A percentile compares a stretch with the other conserved stretches of the same genome.
These are phyloP conservation scores for Thinocorus orbignyianus DNA, from an alignment of 2,113 vertebrate genomes.

Conservation along the genomic window DNA sequence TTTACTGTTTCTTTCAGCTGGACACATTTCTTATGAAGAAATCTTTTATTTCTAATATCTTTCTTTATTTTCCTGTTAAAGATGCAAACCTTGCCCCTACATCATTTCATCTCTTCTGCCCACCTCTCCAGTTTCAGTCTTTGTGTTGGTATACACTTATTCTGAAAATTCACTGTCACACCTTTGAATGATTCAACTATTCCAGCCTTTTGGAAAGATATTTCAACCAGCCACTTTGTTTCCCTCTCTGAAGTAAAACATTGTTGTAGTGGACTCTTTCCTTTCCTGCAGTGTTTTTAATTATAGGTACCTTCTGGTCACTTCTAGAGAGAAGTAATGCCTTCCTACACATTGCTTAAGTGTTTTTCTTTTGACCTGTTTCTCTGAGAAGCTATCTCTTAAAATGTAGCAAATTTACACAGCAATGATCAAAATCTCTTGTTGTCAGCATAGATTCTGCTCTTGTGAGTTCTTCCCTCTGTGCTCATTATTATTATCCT, in stretches of 20 bases:
- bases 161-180: background rate
- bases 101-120: background rate
- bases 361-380: background rate
- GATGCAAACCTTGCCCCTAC: background rate
- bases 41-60: background rate
- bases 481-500: background rate
- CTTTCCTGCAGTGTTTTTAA: background rate
- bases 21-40: background rate
- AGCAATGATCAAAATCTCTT: background rate
- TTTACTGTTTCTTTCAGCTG: background rate
- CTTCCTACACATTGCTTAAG: background rate
- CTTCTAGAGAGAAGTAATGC: background rate
- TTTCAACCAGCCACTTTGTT: background rate
- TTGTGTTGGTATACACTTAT: background rate
- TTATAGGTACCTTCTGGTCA: background rate
- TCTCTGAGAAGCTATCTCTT: background rate
- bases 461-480: background rate
- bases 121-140: background rate
- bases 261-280: background rate
- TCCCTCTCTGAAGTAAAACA: background rate
- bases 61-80: background rate
- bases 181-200: background rate
- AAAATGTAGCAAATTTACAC: rapidly evolving
- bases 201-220: background rate
- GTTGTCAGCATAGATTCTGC: rapidly evolving